These are phyloP conservation scores for Alouatta palliata DNA, from an alignment of 2,113 vertebrate species.

Conservation along the genomic window DNA sequence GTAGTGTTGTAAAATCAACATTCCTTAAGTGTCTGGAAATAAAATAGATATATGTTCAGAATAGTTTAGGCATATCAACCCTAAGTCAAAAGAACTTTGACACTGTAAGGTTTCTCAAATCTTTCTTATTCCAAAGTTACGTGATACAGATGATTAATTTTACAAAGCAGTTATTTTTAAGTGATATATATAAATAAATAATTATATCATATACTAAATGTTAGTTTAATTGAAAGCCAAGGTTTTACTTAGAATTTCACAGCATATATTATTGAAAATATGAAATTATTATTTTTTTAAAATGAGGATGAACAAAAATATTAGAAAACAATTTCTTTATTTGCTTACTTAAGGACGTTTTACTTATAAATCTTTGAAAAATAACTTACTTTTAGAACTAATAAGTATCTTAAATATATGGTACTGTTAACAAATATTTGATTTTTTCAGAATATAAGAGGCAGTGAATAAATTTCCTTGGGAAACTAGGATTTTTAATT, in stretches of 20 bases:
- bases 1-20: background rate
- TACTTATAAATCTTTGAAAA: conserved; percentile 36
- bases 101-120: background rate
- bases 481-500: background rate
- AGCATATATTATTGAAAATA: background rate
- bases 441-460: background rate
- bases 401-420: conserved; percentile 36
- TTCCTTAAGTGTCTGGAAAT: conserved; percentile 35
- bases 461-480: background rate
- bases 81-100: background rate
- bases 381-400: conserved; percentile 42
- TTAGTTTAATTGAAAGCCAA: background rate
- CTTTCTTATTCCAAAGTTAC: background rate
- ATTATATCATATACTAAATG: background rate
- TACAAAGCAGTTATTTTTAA: background rate
- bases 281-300: conserved; percentile 18
- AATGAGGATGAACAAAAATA: background rate
- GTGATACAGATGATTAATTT: background rate
- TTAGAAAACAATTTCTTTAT: background rate
- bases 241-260: background rate
- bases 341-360: background rate
- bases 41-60: conserved; percentile 10
- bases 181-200: background rate
- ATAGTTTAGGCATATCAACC: background rate
- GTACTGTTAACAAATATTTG: conserved; percentile 12